phyloP scores from a whole-genome alignment of 1,140 invertebrate species.

The Diprion similis region DNA sequence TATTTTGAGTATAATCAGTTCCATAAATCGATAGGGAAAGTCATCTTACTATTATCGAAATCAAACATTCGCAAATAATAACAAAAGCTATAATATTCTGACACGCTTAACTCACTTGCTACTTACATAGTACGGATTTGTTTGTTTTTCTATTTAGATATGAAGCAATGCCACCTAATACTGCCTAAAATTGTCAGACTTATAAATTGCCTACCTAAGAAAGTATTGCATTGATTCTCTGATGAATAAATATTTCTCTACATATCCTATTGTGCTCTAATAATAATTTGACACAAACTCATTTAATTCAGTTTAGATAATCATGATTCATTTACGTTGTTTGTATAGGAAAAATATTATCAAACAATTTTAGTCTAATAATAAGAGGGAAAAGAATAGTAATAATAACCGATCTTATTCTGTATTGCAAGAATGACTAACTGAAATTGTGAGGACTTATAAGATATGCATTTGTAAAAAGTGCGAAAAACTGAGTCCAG shows the following conservation, averaged over 20 bases:
- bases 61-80: not conserved
- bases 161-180: not conserved
- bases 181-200: not conserved
- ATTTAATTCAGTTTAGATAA: not conserved
- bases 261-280: not conserved
- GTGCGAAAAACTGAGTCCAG: not conserved
- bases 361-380: too few relatives aligned
- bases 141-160: not conserved
- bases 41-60: not conserved
- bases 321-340: not conserved
- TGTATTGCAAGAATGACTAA: too few relatives aligned
- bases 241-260: conserved; percentile 19
- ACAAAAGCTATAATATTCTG: not conserved
- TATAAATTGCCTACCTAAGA: not conserved
- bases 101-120: not conserved
- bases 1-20: not conserved
- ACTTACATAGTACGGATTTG: not conserved
- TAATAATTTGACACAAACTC: conserved; percentile 12
- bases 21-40: not conserved
- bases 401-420: too few relatives aligned
- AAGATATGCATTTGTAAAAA: not conserved
- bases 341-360: not conserved
- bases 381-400: too few relatives aligned
- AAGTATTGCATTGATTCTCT: conserved; percentile 18
- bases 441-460: too few relatives aligned